Conservation (phyloP, 2,888 invertebrate genomes). For the Gnatocerus cornutus region DNA sequence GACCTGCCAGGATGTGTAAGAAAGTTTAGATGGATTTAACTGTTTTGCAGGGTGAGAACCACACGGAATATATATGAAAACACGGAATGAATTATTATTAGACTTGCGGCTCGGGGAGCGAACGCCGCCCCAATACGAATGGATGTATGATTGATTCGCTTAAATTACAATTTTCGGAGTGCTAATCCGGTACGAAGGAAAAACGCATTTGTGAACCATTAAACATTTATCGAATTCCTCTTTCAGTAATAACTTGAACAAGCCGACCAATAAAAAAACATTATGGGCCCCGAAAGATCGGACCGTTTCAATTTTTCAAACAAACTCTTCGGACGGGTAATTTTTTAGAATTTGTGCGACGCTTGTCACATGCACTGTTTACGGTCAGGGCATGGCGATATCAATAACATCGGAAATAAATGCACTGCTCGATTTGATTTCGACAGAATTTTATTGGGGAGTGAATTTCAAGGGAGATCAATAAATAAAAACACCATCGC, state of each 20-base stretch:
- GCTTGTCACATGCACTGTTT: slow-evolving; percentile 68
- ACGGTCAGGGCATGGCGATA: slow-evolving; percentile 65
- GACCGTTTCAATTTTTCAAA: slow-evolving; percentile 60
- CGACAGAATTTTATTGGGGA: slow-evolving; percentile 52
- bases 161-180: slow-evolving; percentile 43
- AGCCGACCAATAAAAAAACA: slow-evolving; percentile 58
- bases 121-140: slow-evolving; percentile 57
- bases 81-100: slow-evolving; percentile 68
- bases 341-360: slow-evolving; percentile 64
- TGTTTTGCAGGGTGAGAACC: slow-evolving; percentile 57
- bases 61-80: slow-evolving; percentile 55
- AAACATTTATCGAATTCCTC: slow-evolving; percentile 40
- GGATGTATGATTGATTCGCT: slow-evolving; percentile 58
- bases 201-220: slow-evolving; percentile 40
- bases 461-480: slow-evolving; percentile 53
- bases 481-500: slow-evolving; percentile 24
- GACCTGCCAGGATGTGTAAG: slow-evolving; percentile 66
- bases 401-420: slow-evolving; percentile 68
- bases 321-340: slow-evolving; percentile 55
- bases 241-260: slow-evolving; percentile 51
- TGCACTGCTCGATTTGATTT: slow-evolving; percentile 66
- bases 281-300: slow-evolving; percentile 56
- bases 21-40: slow-evolving; percentile 64
- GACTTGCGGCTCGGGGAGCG: slow-evolving; percentile 53
- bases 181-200: slow-evolving; percentile 42